A percentile compares a stretch with the other conserved stretches of the same genome.
Conservation (phyloP, 2,888 invertebrate species). For the Horisme vitalbata region DNA sequence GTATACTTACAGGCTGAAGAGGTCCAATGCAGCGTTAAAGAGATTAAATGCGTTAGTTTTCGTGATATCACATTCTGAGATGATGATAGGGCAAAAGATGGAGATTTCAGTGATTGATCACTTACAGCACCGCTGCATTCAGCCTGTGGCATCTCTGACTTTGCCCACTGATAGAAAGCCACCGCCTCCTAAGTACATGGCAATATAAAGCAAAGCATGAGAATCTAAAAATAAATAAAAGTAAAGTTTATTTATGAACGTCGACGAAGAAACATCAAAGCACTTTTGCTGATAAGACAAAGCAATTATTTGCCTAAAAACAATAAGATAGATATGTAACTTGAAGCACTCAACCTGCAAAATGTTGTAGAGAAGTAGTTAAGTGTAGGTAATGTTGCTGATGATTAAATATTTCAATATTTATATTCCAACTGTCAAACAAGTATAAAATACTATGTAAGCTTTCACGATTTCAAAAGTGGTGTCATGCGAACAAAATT, state of each 20-base stretch:
- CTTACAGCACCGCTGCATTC: conserved; percentile 78
- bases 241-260: background rate
- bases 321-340: background rate
- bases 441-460: background rate
- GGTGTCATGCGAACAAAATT: too few species aligned
- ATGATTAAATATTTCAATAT: background rate
- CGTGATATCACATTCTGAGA: conserved; percentile 61
- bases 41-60: conserved; percentile 77
- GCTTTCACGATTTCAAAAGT: too few species aligned
- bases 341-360: background rate
- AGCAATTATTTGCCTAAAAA: background rate
- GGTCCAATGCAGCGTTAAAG: conserved; percentile 78
- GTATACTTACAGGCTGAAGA: conserved; percentile 79
- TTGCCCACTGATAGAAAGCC: conserved; percentile 73
- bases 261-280: background rate
- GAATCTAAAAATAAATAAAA: conserved; percentile 21
- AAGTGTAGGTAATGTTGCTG: background rate
- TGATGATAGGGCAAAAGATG: conserved; percentile 56
- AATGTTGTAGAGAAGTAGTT: background rate
- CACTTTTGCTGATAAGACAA: background rate
- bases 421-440: too few species aligned
- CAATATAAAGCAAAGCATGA: conserved; percentile 69
- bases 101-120: conserved; percentile 61
- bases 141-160: conserved; percentile 68
- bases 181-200: conserved; percentile 78